These are phyloP conservation scores for Neodon shergylaensis DNA, from an alignment of 2,113 vertebrate species.

Conservation along the genomic window DNA sequence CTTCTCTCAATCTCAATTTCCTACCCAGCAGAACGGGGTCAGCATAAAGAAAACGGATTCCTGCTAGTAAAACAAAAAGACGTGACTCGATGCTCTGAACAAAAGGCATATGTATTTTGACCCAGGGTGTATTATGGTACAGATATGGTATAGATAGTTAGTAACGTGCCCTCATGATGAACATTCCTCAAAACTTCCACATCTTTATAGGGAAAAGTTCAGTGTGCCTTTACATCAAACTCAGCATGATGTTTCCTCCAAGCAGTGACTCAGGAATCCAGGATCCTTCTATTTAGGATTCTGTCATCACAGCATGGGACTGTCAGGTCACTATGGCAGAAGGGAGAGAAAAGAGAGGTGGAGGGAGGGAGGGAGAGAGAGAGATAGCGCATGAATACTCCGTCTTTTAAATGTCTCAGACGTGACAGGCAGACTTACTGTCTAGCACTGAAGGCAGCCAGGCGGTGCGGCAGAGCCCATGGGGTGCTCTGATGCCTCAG, in stretches of 20 bases:
- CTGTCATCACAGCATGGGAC: not conserved
- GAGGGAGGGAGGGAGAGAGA: no score
- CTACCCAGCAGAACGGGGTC: not conserved
- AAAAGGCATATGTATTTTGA: not conserved
- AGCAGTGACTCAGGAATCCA: not conserved
- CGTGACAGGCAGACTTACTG: not conserved
- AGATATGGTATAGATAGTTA: not conserved
- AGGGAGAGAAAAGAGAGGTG: rapidly evolving
- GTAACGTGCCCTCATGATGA: not conserved
- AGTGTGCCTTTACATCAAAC: not conserved
- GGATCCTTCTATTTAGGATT: not conserved
- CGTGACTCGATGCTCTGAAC: not conserved
- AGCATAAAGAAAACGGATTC: not conserved
- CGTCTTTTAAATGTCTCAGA: not conserved
- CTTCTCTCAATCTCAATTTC: constrained; percentile 28
- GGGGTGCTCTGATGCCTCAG: not conserved
- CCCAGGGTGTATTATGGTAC: not conserved
- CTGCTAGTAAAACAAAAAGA: not conserved
- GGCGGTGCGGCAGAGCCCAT: not conserved
- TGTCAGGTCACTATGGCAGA: not conserved
- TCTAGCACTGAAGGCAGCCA: not conserved
- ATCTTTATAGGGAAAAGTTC: not conserved
- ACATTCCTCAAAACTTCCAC: not conserved
- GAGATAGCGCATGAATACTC: not conserved
- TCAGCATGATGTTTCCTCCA: not conserved